Base-by-base conservation (phyloP, 64 coral and sea anemone species). In the Montipora cactus region DNA sequence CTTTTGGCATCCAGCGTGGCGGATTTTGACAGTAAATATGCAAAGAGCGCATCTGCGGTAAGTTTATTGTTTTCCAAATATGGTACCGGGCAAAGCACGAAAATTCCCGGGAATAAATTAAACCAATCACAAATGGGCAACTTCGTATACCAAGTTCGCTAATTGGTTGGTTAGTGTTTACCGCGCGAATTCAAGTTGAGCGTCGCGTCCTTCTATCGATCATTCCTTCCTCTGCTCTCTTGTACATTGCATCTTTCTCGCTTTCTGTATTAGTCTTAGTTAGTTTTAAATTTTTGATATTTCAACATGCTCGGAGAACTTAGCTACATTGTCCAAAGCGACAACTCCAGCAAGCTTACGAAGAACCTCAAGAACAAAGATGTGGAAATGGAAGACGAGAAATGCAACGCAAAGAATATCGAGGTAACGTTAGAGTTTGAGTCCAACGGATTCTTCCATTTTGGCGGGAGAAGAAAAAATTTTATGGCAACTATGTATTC, bases 111-210 rank as follows among this genome's bases (percentile, higher is more conserved):
- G 92, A 96, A 79, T 51, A n/a, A 67, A 8, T 68, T n/a, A 23
- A 70, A 47, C 95, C 95, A 96, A 96, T 96, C 49, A 88, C 4
- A 87, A 67, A 14, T 14, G 8, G 12, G 66, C 50, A 74, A 5
- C 25, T 59, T 72, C 49, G 19, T 21, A 8, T 80, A 75, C 20
- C 47, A 75, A 11, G 1, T 37, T 18, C 15, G 25, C 23, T 96
- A 80, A 96, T 96, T 96, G 95, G 95, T 37, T 75, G n/a, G 48
- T 74, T 76, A 44, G 4, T 5, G 44, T 84, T 1, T 13, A 62
- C 71, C 91, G 91, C 91, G 95, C 95, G 80, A 96, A 96, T 79
- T 96, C 49, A 78, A 48, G 70, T 74, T 13, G 53, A 74, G 78
- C 59, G 50, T 81, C 84, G 55, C 69, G 70, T 92, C 76, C 16